Evolutionary conservation across 2,113 vertebrate genomes (phyloP).

Genomic region (Prionailurus bengalensis): DNA sequence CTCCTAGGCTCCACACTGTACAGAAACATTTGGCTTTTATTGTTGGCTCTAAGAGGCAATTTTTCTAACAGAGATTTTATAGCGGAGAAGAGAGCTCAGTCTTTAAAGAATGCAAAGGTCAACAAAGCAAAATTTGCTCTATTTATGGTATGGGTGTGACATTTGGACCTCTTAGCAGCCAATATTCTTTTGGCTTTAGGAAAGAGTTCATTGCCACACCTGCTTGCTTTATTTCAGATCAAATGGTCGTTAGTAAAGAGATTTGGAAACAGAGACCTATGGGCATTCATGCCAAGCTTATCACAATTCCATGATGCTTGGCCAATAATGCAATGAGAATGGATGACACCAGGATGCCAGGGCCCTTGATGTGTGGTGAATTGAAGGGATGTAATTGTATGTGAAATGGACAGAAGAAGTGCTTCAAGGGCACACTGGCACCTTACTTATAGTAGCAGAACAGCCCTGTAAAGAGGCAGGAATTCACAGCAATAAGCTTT

Average conservation of each 20-base stretch:
- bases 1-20: not conserved
- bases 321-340: slow-evolving; percentile 61
- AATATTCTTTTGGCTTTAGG: slow-evolving; percentile 58
- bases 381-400: slow-evolving; percentile 27
- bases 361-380: slow-evolving; percentile 26
- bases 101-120: slow-evolving; percentile 72
- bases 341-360: slow-evolving; percentile 56
- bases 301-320: slow-evolving; percentile 60
- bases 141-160: slow-evolving; percentile 62
- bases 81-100: slow-evolving; percentile 47
- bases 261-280: slow-evolving; percentile 51
- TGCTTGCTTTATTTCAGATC: slow-evolving; percentile 71
- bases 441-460: slow-evolving; percentile 16
- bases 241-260: slow-evolving; percentile 65
- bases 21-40: slow-evolving; percentile 66
- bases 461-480: not conserved
- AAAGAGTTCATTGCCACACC: slow-evolving; percentile 44
- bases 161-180: slow-evolving; percentile 61
- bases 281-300: slow-evolving; percentile 55
- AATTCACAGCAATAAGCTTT: slow-evolving; percentile 22
- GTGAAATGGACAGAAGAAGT: slow-evolving; percentile 53
- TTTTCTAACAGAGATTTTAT: slow-evolving; percentile 73
- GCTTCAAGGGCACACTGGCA: slow-evolving; percentile 59
- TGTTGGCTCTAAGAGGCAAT: slow-evolving; percentile 56
- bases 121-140: slow-evolving; percentile 69